Conservation (phyloP, 2,797 vertebrate species). For the Poeciliopsis gracilis region DNA sequence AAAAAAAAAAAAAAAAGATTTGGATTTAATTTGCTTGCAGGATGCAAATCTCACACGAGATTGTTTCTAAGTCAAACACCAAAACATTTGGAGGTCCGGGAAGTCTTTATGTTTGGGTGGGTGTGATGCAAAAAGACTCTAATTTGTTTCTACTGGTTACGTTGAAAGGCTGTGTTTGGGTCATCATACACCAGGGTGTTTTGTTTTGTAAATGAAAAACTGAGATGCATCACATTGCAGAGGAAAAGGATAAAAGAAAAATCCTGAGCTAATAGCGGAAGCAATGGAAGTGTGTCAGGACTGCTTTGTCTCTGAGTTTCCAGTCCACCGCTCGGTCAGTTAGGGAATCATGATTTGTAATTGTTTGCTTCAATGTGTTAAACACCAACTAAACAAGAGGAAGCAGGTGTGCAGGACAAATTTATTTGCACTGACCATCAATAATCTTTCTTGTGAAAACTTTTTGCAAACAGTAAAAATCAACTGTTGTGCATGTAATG, state of each 20-base stretch:
- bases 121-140: not conserved
- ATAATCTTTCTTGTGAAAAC: not conserved
- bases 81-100: not conserved
- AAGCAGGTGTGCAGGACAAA: not conserved
- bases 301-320: not conserved
- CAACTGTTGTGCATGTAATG: not conserved
- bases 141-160: not conserved
- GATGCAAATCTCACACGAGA: not conserved
- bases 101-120: slow-evolving; percentile 1
- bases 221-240: not conserved
- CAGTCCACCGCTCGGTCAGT: not conserved
- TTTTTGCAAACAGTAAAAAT: not conserved
- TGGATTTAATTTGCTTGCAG: not conserved
- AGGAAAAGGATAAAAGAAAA: not conserved
- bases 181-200: not conserved
- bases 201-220: not conserved
- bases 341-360: not conserved
- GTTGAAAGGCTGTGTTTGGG: not conserved
- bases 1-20: not conserved
- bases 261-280: not conserved
- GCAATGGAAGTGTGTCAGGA: not conserved
- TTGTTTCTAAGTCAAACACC: not conserved
- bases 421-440: slow-evolving; percentile 2
- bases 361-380: not conserved
- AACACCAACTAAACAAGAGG: not conserved